Conservation (phyloP, 2,113 vertebrate species). For the Syngnathus typhle region DNA sequence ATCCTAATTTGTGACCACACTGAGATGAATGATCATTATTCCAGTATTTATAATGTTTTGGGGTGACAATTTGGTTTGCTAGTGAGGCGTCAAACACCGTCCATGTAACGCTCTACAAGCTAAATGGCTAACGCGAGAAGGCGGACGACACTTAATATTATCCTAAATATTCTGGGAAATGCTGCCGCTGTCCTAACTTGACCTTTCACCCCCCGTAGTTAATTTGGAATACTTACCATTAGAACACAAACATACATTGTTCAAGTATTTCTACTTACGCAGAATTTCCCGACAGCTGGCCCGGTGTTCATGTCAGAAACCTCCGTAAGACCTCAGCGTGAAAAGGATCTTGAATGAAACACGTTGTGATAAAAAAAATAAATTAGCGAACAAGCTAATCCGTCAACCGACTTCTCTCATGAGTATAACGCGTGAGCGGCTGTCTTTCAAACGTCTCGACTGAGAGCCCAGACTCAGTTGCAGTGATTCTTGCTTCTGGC, state of each 20-base stretch:
- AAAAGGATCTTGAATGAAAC: neutral
- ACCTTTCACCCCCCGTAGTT: neutral
- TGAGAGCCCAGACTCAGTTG: neutral
- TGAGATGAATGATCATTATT: neutral
- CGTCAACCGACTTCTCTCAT: neutral
- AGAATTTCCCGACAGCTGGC: slow-evolving; percentile 46
- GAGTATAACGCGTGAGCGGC: neutral
- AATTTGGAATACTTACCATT: neutral
- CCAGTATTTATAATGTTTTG: neutral
- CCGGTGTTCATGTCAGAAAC: slow-evolving; percentile 66
- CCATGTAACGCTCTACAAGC: neutral
- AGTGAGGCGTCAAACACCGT: neutral
- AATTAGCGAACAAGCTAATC: neutral
- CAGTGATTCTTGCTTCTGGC: neutral
- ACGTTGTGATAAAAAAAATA: neutral
- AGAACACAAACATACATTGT: neutral
- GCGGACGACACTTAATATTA: neutral
- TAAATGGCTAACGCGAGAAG: neutral
- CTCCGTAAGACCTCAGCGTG: slow-evolving; percentile 13
- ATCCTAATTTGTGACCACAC: neutral
- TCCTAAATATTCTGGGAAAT: neutral
- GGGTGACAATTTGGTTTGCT: too few relatives aligned
- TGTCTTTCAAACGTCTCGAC: neutral
- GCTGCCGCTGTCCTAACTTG: neutral
- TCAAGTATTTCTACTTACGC: slow-evolving; percentile 41